Percentiles rank a stretch among this genome's conserved stretches.
Evolutionary conservation across 2,113 vertebrate genomes (phyloP).

Genomic region (Ariopsis seemanni): DNA sequence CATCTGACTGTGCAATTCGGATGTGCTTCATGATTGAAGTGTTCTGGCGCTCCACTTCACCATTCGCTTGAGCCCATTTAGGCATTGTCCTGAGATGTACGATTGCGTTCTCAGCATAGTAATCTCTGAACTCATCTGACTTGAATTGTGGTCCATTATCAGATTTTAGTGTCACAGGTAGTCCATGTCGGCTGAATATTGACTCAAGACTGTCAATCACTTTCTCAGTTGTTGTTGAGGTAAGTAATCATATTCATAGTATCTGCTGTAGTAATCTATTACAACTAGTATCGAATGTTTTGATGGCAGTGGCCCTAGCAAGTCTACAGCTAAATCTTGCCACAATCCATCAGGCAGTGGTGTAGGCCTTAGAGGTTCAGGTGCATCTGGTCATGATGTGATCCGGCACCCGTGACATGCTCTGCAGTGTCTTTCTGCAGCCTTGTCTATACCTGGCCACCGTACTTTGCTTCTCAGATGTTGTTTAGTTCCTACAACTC

Average conservation of each 20-base stretch:
- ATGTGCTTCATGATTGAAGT: conserved; percentile 40
- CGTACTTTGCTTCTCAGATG: conserved; percentile 6
- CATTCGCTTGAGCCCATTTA: conserved; percentile 47
- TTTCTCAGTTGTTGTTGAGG: not conserved
- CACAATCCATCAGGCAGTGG: no score
- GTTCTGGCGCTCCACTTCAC: conserved; percentile 40
- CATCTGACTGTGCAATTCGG: conserved; percentile 15
- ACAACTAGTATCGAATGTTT: no score
- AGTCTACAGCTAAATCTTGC: no score
- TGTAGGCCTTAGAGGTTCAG: no score
- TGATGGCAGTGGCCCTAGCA: no score
- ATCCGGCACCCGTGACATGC: no score
- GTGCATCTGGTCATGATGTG: no score
- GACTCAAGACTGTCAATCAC: conserved; percentile 38
- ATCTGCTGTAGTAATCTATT: no score
- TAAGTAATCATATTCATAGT: no score
- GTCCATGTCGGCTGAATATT: conserved; percentile 39
- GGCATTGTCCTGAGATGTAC: conserved; percentile 37
- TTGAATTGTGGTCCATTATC: conserved; percentile 40
- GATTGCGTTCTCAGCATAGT: conserved; percentile 29
- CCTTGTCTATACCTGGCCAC: no score
- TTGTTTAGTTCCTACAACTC: conserved; percentile 42
- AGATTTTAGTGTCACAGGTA: conserved; percentile 26
- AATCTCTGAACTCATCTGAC: conserved; percentile 15
- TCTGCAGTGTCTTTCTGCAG: no score